A percentile compares a stretch with the other conserved stretches of the same genome.
These are phyloP conservation scores for Heteronetta atricapilla DNA, from an alignment of 2,113 vertebrate species.

Conservation along the genomic window DNA sequence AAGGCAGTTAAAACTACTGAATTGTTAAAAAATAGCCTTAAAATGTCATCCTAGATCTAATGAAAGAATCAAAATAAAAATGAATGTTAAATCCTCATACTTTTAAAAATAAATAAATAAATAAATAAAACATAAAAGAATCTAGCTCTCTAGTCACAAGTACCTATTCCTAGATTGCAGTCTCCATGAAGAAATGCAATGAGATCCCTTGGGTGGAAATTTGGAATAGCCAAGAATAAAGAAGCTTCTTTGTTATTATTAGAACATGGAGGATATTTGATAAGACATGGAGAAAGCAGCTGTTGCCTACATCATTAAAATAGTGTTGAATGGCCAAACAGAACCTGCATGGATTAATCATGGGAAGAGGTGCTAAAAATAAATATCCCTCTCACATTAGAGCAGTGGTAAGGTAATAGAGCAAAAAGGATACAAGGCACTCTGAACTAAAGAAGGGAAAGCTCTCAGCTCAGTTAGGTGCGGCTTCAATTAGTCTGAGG, in stretches of 20 bases:
- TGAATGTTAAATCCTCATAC: neutral
- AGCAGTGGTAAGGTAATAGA: neutral
- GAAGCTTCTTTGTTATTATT: slow-evolving; percentile 49
- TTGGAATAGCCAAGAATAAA: slow-evolving; percentile 4
- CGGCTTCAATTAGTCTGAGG: neutral
- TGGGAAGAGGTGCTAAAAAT: slow-evolving; percentile 39
- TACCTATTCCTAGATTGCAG: slow-evolving; percentile 44
- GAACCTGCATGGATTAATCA: slow-evolving; percentile 19
- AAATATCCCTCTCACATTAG: neutral
- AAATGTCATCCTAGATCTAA: neutral
- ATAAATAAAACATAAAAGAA: neutral
- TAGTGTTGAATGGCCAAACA: neutral
- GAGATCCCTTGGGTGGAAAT: neutral
- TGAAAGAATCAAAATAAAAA: neutral
- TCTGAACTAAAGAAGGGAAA: neutral
- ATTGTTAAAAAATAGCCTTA: neutral
- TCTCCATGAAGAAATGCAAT: neutral
- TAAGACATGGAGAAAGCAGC: slow-evolving; percentile 57
- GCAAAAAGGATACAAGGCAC: neutral
- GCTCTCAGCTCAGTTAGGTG: neutral
- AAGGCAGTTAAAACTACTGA: neutral
- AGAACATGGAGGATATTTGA: slow-evolving; percentile 44
- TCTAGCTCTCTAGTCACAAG: neutral
- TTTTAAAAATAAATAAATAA: too few relatives aligned
- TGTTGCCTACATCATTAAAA: slow-evolving; percentile 37